Evolutionary conservation across 2,888 invertebrate genomes (phyloP).

Genomic region (Andrena haemorrhoa): DNA sequence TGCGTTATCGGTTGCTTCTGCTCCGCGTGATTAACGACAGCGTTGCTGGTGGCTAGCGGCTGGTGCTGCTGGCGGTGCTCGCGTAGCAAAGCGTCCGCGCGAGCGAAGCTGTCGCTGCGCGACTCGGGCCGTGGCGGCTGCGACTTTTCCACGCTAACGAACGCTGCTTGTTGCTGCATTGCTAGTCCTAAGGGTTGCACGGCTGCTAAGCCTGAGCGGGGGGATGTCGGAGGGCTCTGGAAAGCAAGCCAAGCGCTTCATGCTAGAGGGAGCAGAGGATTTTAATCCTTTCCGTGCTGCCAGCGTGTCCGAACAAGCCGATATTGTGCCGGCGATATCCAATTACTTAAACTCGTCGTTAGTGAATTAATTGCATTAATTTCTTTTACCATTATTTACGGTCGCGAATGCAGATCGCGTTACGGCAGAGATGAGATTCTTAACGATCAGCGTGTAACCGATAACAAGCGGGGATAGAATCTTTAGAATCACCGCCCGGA

Average conservation of each 20-base stretch:
- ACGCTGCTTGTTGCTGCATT: constrained; percentile 63
- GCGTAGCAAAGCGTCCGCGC: constrained; percentile 79
- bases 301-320: constrained; percentile 20
- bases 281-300: constrained; percentile 61
- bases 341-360: constrained; percentile 8
- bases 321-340: not conserved
- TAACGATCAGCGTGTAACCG: not conserved
- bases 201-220: constrained; percentile 77
- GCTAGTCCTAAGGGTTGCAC: constrained; percentile 78
- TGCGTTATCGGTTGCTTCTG: constrained; percentile 46
- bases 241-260: constrained; percentile 82
- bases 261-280: constrained; percentile 66
- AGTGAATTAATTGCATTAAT: constrained; percentile 39
- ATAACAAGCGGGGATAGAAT: not conserved
- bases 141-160: constrained; percentile 50
- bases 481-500: not conserved
- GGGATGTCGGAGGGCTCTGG: constrained; percentile 83
- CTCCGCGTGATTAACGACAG: constrained; percentile 31
- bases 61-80: constrained; percentile 80
- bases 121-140: constrained; percentile 81
- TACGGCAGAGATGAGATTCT: not conserved
- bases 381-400: not conserved
- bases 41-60: constrained; percentile 79
- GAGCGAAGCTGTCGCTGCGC: constrained; percentile 81
- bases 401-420: not conserved